phyloP scores from a whole-genome alignment of 2,797 vertebrate species.

The Fistularia commersonii region DNA sequence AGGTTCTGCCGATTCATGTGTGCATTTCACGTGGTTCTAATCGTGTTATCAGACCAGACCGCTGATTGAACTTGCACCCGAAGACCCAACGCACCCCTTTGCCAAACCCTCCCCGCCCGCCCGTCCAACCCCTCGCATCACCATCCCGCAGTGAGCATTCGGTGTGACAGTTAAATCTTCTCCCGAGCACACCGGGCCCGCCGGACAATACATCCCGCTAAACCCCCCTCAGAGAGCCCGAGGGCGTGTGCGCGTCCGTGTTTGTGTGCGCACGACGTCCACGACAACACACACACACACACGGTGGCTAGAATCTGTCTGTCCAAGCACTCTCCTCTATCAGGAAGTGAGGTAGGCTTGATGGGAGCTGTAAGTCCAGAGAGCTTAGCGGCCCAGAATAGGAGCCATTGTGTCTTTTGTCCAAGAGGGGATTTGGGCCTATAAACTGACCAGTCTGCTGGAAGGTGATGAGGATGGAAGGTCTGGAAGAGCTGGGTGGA shows the following conservation, averaged over 20 bases:
- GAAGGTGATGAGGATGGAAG: conserved; percentile 87
- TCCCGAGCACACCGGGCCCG: conserved; percentile 77
- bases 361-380: conserved; percentile 68
- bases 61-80: conserved; percentile 53
- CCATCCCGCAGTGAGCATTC: conserved; percentile 77
- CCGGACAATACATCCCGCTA: conserved; percentile 82
- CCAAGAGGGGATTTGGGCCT: conserved; percentile 79
- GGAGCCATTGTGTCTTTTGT: conserved; percentile 87
- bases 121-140: conserved; percentile 61
- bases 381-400: conserved; percentile 78
- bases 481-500: conserved; percentile 51
- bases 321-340: conserved; percentile 84
- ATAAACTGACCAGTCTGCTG: conserved; percentile 86
- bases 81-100: conserved; percentile 19
- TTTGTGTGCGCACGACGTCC: conserved; percentile 11
- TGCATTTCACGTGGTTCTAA: conserved; percentile 27
- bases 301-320: conserved; percentile 80
- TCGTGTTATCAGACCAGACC: conserved; percentile 65
- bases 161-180: conserved; percentile 93
- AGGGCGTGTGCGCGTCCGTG: conserved; percentile 41
- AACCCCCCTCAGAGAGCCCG: conserved; percentile 75
- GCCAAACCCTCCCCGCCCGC: background rate
- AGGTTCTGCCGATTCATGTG: conserved; percentile 33
- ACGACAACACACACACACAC: conserved; percentile 31
- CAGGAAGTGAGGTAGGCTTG: conserved; percentile 86